Evolutionary conservation across 1,140 invertebrate species (phyloP).

Genomic region (Akabosia matsudoensis): DNA sequence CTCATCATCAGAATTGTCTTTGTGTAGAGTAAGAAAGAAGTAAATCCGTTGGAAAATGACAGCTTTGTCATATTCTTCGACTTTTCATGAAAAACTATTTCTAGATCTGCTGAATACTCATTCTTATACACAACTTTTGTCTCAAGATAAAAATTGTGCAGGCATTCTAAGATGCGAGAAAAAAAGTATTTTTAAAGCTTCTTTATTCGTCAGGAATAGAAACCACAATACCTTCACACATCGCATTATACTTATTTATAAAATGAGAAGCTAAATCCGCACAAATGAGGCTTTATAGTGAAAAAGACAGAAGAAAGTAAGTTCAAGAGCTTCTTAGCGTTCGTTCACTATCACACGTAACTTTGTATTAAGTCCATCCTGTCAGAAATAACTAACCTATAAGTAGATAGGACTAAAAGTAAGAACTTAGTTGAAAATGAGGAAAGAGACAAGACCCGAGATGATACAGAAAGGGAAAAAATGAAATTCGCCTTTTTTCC

Average conservation of each 20-base stretch:
- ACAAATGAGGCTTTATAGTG: neutral
- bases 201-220: neutral
- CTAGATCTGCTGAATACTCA: neutral
- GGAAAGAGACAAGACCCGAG: neutral
- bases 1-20: neutral
- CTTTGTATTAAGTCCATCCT: neutral
- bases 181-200: neutral
- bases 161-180: neutral
- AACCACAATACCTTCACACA: neutral
- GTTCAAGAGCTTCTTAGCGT: constrained; percentile 20
- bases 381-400: constrained; percentile 19
- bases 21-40: neutral
- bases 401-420: neutral
- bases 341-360: neutral
- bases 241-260: neutral
- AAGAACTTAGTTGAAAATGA: neutral
- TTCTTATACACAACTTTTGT: neutral
- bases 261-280: neutral
- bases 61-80: constrained; percentile 9
- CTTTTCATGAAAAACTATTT: constrained; percentile 18
- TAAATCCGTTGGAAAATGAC: constrained; percentile 21
- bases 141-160: too few species aligned
- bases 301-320: neutral
- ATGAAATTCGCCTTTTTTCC: neutral
- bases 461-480: neutral